phyloP scores from a whole-genome alignment of 2,797 vertebrate genomes.

The Margarornis squamiger region DNA sequence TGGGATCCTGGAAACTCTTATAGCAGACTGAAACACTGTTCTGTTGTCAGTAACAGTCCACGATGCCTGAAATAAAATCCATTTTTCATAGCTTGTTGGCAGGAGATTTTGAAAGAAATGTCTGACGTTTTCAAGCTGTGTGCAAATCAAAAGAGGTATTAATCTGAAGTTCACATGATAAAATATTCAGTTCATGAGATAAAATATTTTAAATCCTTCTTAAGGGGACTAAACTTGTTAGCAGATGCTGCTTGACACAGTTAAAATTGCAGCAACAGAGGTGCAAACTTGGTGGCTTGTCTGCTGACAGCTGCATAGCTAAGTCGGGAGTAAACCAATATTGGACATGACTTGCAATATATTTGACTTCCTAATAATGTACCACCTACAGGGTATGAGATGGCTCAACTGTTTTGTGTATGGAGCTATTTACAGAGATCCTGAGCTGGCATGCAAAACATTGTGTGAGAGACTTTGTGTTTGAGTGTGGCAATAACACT shows the following conservation, averaged over 20 bases:
- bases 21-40: background rate
- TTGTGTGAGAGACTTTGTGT: background rate
- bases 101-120: background rate
- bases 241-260: slow-evolving; percentile 36
- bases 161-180: background rate
- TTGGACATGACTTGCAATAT: slow-evolving; percentile 10
- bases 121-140: slow-evolving; percentile 29
- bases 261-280: background rate
- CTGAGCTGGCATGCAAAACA: background rate
- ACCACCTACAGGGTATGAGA: background rate
- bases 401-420: background rate
- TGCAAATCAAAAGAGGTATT: slow-evolving; percentile 8
- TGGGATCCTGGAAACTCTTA: slow-evolving; percentile 22
- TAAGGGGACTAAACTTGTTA: background rate
- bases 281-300: background rate
- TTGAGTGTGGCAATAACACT: background rate
- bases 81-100: slow-evolving; percentile 14
- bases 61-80: slow-evolving; percentile 24
- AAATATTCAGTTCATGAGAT: slow-evolving; percentile 4
- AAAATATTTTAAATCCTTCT: slow-evolving; percentile 14
- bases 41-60: slow-evolving; percentile 12
- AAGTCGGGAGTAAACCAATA: background rate
- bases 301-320: slow-evolving; percentile 9
- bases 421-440: background rate
- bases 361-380: slow-evolving; percentile 22